phyloP scores from a whole-genome alignment of 2,113 vertebrate species.

The Typhlomys cinereus region DNA sequence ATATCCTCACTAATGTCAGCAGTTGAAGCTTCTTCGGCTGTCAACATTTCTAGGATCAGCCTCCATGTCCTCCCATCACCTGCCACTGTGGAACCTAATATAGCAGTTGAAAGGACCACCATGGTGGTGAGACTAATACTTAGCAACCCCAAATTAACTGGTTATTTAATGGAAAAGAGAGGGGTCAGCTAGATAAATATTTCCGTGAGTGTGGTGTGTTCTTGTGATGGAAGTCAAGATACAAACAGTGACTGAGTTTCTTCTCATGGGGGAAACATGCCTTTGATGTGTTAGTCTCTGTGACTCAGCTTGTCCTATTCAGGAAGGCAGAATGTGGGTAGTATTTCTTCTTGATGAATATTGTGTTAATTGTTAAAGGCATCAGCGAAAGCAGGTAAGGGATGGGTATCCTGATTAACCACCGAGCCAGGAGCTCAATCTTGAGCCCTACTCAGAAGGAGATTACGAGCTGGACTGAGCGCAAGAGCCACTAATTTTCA shows the following conservation, averaged over 20 bases:
- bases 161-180: not conserved
- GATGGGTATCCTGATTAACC: not conserved
- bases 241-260: slow-evolving; percentile 46
- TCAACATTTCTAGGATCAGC: not conserved
- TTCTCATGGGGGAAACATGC: slow-evolving; percentile 12
- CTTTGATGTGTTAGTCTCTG: not conserved
- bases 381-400: slow-evolving; percentile 26
- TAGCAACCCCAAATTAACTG: not conserved
- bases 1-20: not conserved
- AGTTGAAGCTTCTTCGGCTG: not conserved
- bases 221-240: not conserved
- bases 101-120: not conserved
- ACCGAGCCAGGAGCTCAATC: not conserved
- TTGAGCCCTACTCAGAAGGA: not conserved
- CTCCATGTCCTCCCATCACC: not conserved
- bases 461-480: slow-evolving; percentile 25
- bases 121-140: not conserved
- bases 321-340: slow-evolving; percentile 50
- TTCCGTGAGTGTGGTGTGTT: slow-evolving; percentile 3
- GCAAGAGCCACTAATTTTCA: not conserved
- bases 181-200: not conserved
- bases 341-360: not conserved
- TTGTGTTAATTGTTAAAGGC: not conserved
- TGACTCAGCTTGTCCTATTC: slow-evolving; percentile 17
- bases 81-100: not conserved